phyloP scores from a whole-genome alignment of 2,888 invertebrate genomes.

The Dysmachus trigonus region DNA sequence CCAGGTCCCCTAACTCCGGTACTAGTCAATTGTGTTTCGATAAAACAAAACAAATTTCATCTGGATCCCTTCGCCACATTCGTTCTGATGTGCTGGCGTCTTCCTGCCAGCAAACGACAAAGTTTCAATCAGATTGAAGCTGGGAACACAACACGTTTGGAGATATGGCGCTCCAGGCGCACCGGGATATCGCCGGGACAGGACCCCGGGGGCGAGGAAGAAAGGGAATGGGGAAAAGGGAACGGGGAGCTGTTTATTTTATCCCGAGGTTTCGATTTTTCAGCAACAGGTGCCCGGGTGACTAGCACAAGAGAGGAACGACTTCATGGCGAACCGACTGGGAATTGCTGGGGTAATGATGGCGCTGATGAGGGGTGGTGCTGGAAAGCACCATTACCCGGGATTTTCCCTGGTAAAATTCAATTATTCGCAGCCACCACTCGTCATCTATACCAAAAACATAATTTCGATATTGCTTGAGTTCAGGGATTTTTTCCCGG shows the following conservation, averaged over 20 bases:
- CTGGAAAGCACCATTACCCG: slow-evolving; percentile 19
- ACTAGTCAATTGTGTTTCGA: slow-evolving; percentile 34
- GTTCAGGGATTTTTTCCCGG: slow-evolving; percentile 17
- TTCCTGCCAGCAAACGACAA: slow-evolving; percentile 51
- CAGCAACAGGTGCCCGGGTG: slow-evolving; percentile 25
- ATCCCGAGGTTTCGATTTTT: slow-evolving; percentile 13
- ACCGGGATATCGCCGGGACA: neutral
- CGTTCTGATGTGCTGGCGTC: slow-evolving; percentile 51
- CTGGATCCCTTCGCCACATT: slow-evolving; percentile 49
- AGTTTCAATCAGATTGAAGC: slow-evolving; percentile 52
- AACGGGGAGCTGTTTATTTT: neutral
- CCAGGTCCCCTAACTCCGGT: neutral
- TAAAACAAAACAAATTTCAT: slow-evolving; percentile 40
- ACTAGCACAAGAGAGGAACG: neutral
- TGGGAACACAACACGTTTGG: slow-evolving; percentile 28
- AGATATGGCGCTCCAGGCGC: neutral
- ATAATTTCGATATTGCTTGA: slow-evolving; percentile 18
- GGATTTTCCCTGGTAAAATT: slow-evolving; percentile 4
- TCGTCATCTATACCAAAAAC: slow-evolving; percentile 17
- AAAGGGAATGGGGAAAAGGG: neutral
- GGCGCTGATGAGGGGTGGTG: neutral
- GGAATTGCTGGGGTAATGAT: slow-evolving; percentile 27
- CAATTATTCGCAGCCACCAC: slow-evolving; percentile 27
- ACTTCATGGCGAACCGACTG: neutral
- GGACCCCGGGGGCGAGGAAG: too few species aligned